Conservation (phyloP, 1,140 invertebrate species). For the Radopholus similis region DNA sequence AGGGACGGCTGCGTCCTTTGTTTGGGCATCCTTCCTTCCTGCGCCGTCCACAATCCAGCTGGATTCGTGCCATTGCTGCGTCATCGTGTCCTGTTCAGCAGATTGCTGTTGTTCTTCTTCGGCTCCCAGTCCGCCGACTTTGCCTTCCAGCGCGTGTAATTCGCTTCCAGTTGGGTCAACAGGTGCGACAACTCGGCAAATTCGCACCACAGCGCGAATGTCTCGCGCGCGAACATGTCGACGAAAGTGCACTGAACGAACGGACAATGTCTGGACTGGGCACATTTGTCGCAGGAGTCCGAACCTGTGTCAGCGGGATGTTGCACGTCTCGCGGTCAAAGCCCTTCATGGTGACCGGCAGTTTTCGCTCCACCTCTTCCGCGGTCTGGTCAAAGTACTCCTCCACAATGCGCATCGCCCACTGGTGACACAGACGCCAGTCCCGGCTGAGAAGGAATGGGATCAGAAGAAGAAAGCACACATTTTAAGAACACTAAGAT, state of each 20-base stretch:
- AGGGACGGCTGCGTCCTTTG: no score
- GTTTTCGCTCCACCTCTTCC: constrained; percentile 53
- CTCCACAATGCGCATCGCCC: constrained; percentile 57
- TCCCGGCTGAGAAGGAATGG: no score
- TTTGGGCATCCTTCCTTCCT: no score
- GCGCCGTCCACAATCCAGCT: no score
- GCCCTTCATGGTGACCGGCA: constrained; percentile 59
- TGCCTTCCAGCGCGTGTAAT: constrained; percentile 52
- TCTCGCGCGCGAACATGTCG: constrained; percentile 59
- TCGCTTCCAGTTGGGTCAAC: constrained; percentile 43
- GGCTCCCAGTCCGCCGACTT: constrained; percentile 42
- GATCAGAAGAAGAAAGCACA: no score
- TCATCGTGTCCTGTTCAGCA: constrained; percentile 1
- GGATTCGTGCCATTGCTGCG: no score
- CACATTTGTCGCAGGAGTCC: constrained; percentile 7
- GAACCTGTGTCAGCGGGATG: constrained; percentile 47
- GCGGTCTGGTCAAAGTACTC: constrained; percentile 60
- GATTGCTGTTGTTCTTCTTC: constrained; percentile 18
- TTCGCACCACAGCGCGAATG: constrained; percentile 55
- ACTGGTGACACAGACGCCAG: constrained; percentile 55
- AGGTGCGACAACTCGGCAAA: constrained; percentile 55
- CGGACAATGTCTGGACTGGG: background rate
- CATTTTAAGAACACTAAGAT: no score
- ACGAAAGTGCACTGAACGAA: constrained; percentile 38
- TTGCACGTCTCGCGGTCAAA: constrained; percentile 60